Evolutionary conservation across 2,113 vertebrate species (phyloP), one percentile per base, ranked within the genome.

Genomic region (Hiodon tergisus): DNA sequence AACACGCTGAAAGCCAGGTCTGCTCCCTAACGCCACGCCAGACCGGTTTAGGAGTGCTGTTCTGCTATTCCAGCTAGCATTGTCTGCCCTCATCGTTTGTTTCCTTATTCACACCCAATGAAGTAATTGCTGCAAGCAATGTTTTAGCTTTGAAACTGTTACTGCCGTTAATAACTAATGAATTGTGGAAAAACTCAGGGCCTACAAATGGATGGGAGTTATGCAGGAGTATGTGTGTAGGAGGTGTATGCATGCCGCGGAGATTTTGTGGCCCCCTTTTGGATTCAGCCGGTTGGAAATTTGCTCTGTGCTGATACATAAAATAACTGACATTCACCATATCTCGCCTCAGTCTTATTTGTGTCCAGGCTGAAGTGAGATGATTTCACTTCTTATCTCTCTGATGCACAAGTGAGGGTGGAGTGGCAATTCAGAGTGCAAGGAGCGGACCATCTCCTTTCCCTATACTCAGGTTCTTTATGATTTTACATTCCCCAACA

Each of bases 1-100:
- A 98, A 97, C 85, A 88, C 91, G 4, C 76, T 87, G 68, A 94
- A 89, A 88, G 88, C 87, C 85, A 95, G 95, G 95, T 95, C 77
- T 71, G 78, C 76, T 9, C 2, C 3, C 17, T 3, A 16, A 17
- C 17, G 0, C 5, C 9, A 59, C 6, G 6, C n/a, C n/a, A 14
- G 9, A 11, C 14, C 58, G 31, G 31, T 31, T 31, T 31, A 31
- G 31, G 31, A 31, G 31, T 31, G 31, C 31, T 31, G 2, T 1
- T 1, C 31, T 31, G 31, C 31, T 31, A 31, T 1, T 1, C 31
- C 31, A 31, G 31, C 31, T 31, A 31, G 31, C 31, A 31, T 31
- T 2, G 2, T 31, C 31, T 2, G 31, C 31, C 31, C 31, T 31
- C 2, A 31, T 31, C 31, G 31, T 31, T 0, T 31, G 31, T 31